A percentile compares a stretch with the other conserved stretches of the same genome.
phyloP scores from a whole-genome alignment of 1,140 invertebrate species.

The Trachymyrmex septentrionalis region DNA sequence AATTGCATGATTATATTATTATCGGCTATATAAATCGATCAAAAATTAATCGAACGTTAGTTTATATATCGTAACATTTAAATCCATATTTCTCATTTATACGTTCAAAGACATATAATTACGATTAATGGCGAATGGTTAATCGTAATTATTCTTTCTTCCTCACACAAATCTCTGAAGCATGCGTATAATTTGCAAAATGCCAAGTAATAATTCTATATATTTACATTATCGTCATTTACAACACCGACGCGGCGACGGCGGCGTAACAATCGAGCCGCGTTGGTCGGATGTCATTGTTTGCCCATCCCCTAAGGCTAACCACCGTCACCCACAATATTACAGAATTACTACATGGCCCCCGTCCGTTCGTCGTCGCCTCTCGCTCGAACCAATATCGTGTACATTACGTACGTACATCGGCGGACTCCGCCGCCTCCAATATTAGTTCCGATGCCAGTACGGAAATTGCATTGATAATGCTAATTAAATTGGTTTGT shows the following conservation, averaged over 20 bases:
- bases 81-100: not conserved
- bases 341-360: slow-evolving; percentile 80
- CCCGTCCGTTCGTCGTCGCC: slow-evolving; percentile 61
- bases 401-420: slow-evolving; percentile 76
- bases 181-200: slow-evolving; percentile 56
- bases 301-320: slow-evolving; percentile 79
- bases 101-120: slow-evolving; percentile 43
- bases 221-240: slow-evolving; percentile 77
- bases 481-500: slow-evolving; percentile 81
- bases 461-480: slow-evolving; percentile 80
- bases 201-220: slow-evolving; percentile 72
- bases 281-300: slow-evolving; percentile 80
- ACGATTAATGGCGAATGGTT: slow-evolving; percentile 7
- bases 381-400: slow-evolving; percentile 76
- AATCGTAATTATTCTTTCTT: slow-evolving; percentile 5
- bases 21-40: too few species aligned
- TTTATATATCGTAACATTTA: slow-evolving; percentile 21
- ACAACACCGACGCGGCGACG: slow-evolving; percentile 63
- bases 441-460: slow-evolving; percentile 80
- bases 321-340: slow-evolving; percentile 81
- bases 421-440: slow-evolving; percentile 68
- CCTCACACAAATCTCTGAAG: not conserved
- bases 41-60: not conserved
- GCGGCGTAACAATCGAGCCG: slow-evolving; percentile 72
- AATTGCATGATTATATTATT: too few species aligned